A percentile compares a stretch with the other conserved stretches of the same genome.
phyloP scores from a whole-genome alignment of 2,113 vertebrate genomes.

The Cyanistes caeruleus region DNA sequence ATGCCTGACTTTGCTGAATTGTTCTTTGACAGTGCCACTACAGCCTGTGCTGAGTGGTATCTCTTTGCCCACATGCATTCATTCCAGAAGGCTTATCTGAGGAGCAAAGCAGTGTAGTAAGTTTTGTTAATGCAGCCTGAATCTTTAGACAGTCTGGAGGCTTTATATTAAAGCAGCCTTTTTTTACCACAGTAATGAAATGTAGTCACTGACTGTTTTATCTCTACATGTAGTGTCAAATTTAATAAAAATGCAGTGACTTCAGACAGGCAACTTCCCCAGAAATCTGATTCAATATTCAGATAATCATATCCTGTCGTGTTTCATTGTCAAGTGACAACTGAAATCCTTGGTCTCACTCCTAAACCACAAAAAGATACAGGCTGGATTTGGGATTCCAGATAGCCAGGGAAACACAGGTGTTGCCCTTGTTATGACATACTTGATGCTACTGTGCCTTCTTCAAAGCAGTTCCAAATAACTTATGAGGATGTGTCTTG shows the following conservation, averaged over 20 bases:
- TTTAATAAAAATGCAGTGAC: constrained; percentile 12
- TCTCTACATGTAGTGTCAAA: not conserved
- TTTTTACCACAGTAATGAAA: not conserved
- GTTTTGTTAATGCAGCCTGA: not conserved
- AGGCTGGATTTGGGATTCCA: not conserved
- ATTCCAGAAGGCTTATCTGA: not conserved
- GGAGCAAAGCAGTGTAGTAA: not conserved
- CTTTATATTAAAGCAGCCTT: not conserved
- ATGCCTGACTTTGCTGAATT: not conserved
- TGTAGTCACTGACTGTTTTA: not conserved
- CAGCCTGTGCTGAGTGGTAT: not conserved
- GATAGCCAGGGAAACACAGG: not conserved
- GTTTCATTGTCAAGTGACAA: not conserved
- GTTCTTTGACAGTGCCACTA: not conserved
- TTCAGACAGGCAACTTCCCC: not conserved
- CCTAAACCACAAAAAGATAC: not conserved
- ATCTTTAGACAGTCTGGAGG: not conserved
- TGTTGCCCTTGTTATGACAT: not conserved
- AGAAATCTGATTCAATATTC: constrained; percentile 9
- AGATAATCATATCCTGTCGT: not conserved
- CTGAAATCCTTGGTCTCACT: not conserved
- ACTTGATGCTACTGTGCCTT: not conserved
- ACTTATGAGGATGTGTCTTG: not conserved
- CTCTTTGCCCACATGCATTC: not conserved
- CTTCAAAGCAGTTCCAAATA: not conserved